A percentile compares a stretch with the other conserved stretches of the same genome.
Conservation (phyloP, 2,113 vertebrate genomes). For the Leptobrachium ailaonicum region DNA sequence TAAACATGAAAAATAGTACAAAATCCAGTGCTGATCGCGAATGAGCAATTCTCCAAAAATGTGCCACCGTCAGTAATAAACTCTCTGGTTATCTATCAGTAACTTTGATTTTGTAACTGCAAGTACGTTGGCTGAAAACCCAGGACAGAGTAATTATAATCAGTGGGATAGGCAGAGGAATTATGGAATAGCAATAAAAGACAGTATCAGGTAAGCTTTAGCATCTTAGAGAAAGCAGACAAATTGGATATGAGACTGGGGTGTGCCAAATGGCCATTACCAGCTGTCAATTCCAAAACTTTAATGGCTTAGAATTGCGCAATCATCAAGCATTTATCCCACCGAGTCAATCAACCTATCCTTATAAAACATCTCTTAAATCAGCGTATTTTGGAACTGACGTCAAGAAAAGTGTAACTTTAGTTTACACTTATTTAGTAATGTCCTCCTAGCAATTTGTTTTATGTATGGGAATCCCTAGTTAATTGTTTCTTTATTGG, state of each 20-base stretch:
- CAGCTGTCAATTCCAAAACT: conserved; percentile 26
- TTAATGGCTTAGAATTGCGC: not conserved
- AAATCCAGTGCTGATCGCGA: too few relatives aligned
- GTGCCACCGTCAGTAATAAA: not conserved
- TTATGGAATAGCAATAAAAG: conserved; percentile 24
- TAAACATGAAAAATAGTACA: too few relatives aligned
- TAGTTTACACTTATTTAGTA: not conserved
- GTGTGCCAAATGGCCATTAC: conserved; percentile 37
- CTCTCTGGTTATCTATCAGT: not conserved
- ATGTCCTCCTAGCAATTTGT: not conserved
- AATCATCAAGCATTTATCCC: not conserved
- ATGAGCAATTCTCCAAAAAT: too few relatives aligned
- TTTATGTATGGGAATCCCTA: not conserved
- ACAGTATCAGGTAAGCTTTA: conserved; percentile 21
- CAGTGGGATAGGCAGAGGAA: conserved; percentile 9
- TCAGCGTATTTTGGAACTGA: not conserved
- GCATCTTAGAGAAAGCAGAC: conserved; percentile 17
- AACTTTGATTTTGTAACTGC: not conserved
- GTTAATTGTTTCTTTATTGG: not conserved
- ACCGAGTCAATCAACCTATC: not conserved
- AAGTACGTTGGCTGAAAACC: not conserved
- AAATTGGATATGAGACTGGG: conserved; percentile 27
- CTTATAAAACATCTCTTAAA: not conserved
- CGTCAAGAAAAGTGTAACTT: not conserved
- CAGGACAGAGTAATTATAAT: not conserved